Evolutionary conservation across 2,113 vertebrate genomes (phyloP).

Genomic region (Rissa tridactyla): DNA sequence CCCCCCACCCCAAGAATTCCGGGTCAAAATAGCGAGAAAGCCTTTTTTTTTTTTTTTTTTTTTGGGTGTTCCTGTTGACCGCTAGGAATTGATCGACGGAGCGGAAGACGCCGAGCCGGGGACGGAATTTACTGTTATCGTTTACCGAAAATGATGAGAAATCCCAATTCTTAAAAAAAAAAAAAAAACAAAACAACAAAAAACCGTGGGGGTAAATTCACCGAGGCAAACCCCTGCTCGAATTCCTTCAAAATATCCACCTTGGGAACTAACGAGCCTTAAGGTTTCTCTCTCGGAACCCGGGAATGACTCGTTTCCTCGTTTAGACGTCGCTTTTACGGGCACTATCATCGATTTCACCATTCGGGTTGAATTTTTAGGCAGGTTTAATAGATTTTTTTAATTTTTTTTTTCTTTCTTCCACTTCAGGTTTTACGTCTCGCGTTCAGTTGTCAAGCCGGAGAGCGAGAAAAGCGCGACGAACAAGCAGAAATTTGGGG

Average conservation of each 20-base stretch:
- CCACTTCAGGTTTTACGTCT: not conserved
- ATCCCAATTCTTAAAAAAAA: not conserved
- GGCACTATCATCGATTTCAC: rapidly evolving
- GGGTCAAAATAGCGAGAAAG: not conserved
- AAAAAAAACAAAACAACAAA: no score
- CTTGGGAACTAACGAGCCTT: not conserved
- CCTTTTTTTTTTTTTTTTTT: not conserved
- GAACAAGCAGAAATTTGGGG: not conserved
- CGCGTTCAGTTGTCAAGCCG: no score
- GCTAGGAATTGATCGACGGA: not conserved
- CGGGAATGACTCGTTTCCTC: not conserved
- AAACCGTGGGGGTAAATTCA: no score
- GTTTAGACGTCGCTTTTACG: not conserved
- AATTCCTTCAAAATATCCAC: not conserved
- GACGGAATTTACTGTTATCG: no score
- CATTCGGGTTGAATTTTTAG: not conserved
- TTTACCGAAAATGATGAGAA: not conserved
- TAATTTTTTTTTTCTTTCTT: not conserved
- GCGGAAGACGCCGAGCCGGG: not conserved
- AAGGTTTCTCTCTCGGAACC: not conserved
- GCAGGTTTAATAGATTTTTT: not conserved
- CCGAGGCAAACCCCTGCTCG: no score
- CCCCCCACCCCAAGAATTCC: not conserved
- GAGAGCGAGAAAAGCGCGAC: not conserved
- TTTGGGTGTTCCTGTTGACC: no score